A percentile compares a stretch with the other conserved stretches of the same genome.
These are phyloP conservation scores for Tethea ocularis DNA, from an alignment of 2,888 invertebrate species.

Conservation along the genomic window DNA sequence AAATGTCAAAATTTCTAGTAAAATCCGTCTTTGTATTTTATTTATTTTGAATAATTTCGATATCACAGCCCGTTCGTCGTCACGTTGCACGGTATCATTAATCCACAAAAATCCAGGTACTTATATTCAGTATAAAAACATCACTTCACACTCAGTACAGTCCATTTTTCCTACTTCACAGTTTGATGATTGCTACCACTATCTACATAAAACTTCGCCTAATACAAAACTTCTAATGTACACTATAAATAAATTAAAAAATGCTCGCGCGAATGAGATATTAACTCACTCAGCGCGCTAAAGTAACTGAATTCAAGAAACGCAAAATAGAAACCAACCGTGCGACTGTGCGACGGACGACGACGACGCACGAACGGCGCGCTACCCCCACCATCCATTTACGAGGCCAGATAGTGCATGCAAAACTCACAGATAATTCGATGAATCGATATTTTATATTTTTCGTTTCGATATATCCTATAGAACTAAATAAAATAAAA, in stretches of 20 bases:
- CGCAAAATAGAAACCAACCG: slow-evolving; percentile 79
- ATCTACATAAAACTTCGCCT: slow-evolving; percentile 49
- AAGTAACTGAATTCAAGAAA: slow-evolving; percentile 79
- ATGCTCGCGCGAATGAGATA: slow-evolving; percentile 65
- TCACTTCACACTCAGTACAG: slow-evolving; percentile 63
- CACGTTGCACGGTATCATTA: slow-evolving; percentile 40
- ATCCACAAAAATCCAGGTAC: slow-evolving; percentile 62
- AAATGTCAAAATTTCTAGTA: slow-evolving; percentile 65
- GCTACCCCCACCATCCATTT: slow-evolving; percentile 71
- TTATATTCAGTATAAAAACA: slow-evolving; percentile 48
- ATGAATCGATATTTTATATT: slow-evolving; percentile 39
- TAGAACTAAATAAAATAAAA: neutral
- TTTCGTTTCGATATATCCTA: slow-evolving; percentile 2
- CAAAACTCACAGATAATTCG: slow-evolving; percentile 59
- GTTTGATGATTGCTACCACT: slow-evolving; percentile 55
- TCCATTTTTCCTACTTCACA: slow-evolving; percentile 54
- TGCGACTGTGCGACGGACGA: slow-evolving; percentile 47
- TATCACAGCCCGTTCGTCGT: slow-evolving; percentile 63
- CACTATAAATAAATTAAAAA: slow-evolving; percentile 70
- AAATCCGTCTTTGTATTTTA: slow-evolving; percentile 47
- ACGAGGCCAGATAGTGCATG: slow-evolving; percentile 78
- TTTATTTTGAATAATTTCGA: slow-evolving; percentile 43
- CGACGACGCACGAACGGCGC: slow-evolving; percentile 65
- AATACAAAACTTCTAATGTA: slow-evolving; percentile 60
- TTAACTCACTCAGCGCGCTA: slow-evolving; percentile 66